Evolutionary conservation across 2,888 invertebrate species (phyloP), one percentile per base, ranked within the genome.

Genomic region (Venusia cambrica): DNA sequence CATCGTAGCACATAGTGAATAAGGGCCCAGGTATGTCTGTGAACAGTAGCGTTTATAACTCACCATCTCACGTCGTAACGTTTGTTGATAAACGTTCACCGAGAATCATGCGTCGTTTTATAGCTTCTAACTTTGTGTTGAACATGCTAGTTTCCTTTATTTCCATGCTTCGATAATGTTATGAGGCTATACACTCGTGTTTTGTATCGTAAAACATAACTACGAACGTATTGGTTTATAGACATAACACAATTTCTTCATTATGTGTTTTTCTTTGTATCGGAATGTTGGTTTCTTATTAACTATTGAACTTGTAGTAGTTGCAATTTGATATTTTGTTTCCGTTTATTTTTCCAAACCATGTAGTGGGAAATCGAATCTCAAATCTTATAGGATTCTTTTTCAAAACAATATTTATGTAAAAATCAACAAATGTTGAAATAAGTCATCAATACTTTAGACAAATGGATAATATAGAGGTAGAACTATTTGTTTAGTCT

Each of bases 111-210:
- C 25, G 24, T 24, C 14, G 22, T 37, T 44, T 45, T 35, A 38
- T 33, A 38, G 50, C 52, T 62, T 56, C 54, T 57, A 50, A 35
- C 48, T 40, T 50, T 44, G 47, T 51, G 48, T 51, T 49, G 30
- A 34, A 34, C 29, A 39, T 26, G 17, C 12, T 12, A 5, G 14
- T 13, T 48, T 35, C 15, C 29, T 34, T 25, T 42, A 37, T 38
- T 44, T 38, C 18, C 33, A 19, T 26, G 12, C 12, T 40, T 38
- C 31, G 28, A 38, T 43, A 26, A 17, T 16, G 33, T 17, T 25
- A 13, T 27, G 6, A n/a, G 6, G 38, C 13, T 33, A 16, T 19
- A 19, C 10, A 4, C 19, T 24, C 16, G 14, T 18, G 7, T 15
- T 24, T 28, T 28, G 16, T 3, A 16, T 19, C 16, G 13, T 33